Percentiles rank a stretch among this genome's conserved stretches.
Conservation (phyloP, 2,113 vertebrate genomes). For the Indri indri region DNA sequence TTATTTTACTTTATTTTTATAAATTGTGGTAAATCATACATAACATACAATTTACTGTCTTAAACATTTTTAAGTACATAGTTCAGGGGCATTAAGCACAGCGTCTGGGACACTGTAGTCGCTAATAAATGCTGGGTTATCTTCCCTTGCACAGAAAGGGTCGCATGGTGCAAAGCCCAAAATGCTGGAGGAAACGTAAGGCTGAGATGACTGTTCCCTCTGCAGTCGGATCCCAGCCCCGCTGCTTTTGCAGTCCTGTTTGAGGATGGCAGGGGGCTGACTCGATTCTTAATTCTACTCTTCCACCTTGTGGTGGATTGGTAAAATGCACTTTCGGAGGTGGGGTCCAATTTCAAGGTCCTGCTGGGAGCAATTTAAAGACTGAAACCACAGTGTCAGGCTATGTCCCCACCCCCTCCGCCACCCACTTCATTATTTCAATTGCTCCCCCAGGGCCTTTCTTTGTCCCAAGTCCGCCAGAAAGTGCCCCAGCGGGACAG, state of each 20-base stretch:
- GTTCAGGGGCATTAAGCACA: too few species aligned
- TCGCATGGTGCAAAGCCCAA: accelerated
- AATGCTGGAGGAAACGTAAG: accelerated
- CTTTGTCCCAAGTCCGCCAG: background rate
- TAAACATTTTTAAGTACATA: background rate
- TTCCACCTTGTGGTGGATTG: slow-evolving; percentile 38
- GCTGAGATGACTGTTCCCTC: background rate
- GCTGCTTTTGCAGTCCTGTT: accelerated
- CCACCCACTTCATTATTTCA: background rate
- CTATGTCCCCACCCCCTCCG: background rate
- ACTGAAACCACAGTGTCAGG: accelerated
- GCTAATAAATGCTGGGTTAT: background rate
- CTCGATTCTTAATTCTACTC: background rate
- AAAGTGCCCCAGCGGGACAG: background rate
- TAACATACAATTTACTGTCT: background rate
- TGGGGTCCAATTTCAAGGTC: background rate
- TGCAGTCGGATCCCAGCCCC: accelerated
- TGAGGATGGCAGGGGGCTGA: accelerated
- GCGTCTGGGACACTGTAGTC: background rate
- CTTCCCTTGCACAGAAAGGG: background rate
- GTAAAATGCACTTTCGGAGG: background rate
- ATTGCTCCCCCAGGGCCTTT: background rate
- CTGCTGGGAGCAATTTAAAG: accelerated
- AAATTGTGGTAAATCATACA: background rate
- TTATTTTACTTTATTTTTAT: background rate